Evolutionary conservation across 2,888 invertebrate genomes (phyloP).

Genomic region (Hyppa rectilinea): DNA sequence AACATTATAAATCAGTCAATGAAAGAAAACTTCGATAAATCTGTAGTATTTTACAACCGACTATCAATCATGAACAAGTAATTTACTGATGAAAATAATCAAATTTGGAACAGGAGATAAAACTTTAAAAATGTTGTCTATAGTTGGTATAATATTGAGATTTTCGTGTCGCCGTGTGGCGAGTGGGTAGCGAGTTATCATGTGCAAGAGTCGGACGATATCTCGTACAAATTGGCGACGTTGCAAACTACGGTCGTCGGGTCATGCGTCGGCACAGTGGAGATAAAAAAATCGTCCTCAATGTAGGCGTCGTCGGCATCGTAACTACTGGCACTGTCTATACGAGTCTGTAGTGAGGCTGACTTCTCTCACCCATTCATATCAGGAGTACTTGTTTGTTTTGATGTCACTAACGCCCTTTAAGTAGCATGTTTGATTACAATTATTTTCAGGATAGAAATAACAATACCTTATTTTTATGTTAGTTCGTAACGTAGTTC

Average conservation of each 20-base stretch:
- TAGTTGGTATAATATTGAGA: conserved; percentile 13
- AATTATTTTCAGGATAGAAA: conserved; percentile 10
- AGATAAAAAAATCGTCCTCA: conserved; percentile 76
- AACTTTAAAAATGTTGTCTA: conserved; percentile 18
- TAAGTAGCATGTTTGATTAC: conserved; percentile 24
- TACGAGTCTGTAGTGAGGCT: conserved; percentile 56
- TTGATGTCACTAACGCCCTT: conserved; percentile 49
- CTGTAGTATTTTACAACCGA: conserved; percentile 38
- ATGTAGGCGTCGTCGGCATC: conserved; percentile 56
- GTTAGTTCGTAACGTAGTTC: too few relatives aligned
- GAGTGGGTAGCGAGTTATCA: conserved; percentile 62
- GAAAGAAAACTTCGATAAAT: conserved; percentile 23
- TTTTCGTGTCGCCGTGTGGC: conserved; percentile 41
- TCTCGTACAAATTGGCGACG: conserved; percentile 81
- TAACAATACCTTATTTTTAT: too few relatives aligned
- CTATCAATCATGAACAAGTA: conserved; percentile 16
- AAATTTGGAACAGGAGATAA: conserved; percentile 35
- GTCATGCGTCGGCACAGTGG: conserved; percentile 72
- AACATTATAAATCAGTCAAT: conserved; percentile 38
- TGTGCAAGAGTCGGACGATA: conserved; percentile 67
- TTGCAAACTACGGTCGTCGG: conserved; percentile 79
- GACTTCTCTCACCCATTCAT: conserved; percentile 56
- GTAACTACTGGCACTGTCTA: conserved; percentile 57
- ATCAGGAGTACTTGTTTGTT: conserved; percentile 47
- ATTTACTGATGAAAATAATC: conserved; percentile 35